These are phyloP conservation scores for Lucilia sericata DNA, from an alignment of 1,140 invertebrate genomes.

Conservation along the genomic window DNA sequence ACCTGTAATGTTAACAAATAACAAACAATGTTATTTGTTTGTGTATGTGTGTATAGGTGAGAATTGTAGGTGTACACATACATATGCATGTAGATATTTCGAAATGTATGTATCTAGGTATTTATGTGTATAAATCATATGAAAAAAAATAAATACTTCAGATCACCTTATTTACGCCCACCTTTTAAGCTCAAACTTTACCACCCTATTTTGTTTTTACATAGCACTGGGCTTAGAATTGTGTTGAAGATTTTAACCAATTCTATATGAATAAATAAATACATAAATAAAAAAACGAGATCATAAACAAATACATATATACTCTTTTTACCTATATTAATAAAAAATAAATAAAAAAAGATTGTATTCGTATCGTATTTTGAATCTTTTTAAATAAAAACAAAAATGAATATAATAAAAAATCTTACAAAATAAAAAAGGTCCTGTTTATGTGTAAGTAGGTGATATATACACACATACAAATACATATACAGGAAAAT, in stretches of 20 bases:
- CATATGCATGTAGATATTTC: background rate
- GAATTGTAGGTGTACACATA: background rate
- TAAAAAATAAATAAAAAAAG: background rate
- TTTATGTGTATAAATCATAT: background rate
- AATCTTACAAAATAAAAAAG: background rate
- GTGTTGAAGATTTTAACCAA: background rate
- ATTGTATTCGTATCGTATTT: background rate
- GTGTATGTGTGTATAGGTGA: background rate
- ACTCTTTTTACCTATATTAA: background rate
- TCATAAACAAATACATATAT: conserved; percentile 18
- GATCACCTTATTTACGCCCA: background rate
- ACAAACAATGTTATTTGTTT: background rate
- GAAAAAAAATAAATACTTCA: background rate
- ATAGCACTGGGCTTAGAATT: too few species aligned
- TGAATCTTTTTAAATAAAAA: background rate
- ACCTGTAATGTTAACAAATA: conserved; percentile 24
- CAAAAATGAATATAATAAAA: background rate
- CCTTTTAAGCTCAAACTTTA: too few species aligned
- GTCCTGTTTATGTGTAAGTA: background rate
- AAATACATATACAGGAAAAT: too few species aligned
- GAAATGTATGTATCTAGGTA: background rate
- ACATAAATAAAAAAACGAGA: background rate
- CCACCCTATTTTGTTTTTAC: too few species aligned
- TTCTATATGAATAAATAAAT: background rate
- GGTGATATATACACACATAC: background rate